phyloP scores from a whole-genome alignment of 2,113 vertebrate species.

The Thamnophis sirtalis region DNA sequence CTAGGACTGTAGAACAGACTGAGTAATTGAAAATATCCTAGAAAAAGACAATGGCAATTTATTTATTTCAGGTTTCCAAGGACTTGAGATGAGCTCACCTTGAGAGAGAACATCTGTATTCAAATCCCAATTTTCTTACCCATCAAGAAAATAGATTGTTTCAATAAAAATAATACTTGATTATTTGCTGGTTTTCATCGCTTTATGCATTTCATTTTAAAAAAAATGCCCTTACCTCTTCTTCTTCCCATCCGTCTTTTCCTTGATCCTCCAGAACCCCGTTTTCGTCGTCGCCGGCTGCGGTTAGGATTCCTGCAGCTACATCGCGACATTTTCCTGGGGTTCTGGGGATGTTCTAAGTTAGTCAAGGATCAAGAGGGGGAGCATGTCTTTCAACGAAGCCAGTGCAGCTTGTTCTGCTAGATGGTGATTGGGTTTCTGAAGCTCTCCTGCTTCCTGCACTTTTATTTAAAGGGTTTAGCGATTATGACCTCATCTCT shows the following conservation, averaged over 20 bases:
- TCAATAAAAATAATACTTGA: background rate
- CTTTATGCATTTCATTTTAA: background rate
- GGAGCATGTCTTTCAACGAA: background rate
- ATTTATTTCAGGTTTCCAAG: background rate
- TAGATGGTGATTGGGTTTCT: background rate
- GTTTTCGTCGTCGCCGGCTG: background rate
- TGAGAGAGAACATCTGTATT: background rate
- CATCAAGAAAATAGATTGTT: background rate
- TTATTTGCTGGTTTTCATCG: background rate
- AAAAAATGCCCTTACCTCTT: background rate
- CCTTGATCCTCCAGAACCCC: background rate
- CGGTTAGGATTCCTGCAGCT: background rate
- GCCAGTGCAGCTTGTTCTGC: background rate
- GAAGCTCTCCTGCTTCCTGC: background rate
- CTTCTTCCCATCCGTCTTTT: background rate
- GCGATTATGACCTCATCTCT: background rate
- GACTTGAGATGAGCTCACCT: background rate
- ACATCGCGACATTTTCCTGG: constrained; percentile 7
- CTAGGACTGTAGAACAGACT: background rate
- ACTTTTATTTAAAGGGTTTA: background rate
- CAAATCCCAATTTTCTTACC: background rate
- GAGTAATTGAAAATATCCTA: background rate
- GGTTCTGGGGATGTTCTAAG: background rate
- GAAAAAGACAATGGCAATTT: background rate
- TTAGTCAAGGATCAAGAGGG: background rate